These are phyloP conservation scores for Volucella zonaria DNA, from an alignment of 2,888 invertebrate genomes.

Conservation along the genomic window DNA sequence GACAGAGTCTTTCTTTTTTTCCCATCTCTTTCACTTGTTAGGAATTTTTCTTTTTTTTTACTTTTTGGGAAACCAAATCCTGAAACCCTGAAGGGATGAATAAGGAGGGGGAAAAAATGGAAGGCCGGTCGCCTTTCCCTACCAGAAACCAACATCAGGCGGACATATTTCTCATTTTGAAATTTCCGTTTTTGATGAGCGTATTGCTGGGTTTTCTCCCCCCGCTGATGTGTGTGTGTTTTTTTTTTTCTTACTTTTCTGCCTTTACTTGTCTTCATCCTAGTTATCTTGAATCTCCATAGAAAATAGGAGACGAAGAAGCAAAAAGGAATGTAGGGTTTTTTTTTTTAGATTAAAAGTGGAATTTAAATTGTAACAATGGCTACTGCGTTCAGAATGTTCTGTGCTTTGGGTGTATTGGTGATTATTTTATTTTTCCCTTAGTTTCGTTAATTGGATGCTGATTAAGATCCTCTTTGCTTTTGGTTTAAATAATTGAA, in stretches of 20 bases:
- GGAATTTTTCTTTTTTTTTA: slow-evolving; percentile 4
- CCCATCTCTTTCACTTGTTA: slow-evolving; percentile 38
- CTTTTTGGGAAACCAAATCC: slow-evolving; percentile 60
- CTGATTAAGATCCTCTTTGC: slow-evolving; percentile 29
- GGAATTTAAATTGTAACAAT: slow-evolving; percentile 42
- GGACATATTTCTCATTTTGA: slow-evolving; percentile 73
- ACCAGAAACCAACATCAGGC: slow-evolving; percentile 63
- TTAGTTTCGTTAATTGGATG: slow-evolving; percentile 37
- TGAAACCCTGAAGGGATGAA: slow-evolving; percentile 39
- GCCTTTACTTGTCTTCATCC: slow-evolving; percentile 29
- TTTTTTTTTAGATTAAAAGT: slow-evolving; percentile 41
- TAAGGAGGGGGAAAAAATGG: slow-evolving; percentile 34
- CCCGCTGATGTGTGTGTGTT: slow-evolving; percentile 9
- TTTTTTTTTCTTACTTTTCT: slow-evolving; percentile 13
- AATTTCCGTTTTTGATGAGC: slow-evolving; percentile 71
- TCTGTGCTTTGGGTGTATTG: background rate
- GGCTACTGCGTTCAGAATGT: slow-evolving; percentile 5
- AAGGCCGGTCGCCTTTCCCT: slow-evolving; percentile 51
- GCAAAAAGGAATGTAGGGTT: slow-evolving; percentile 14
- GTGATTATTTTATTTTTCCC: background rate
- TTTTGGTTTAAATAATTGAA: slow-evolving; percentile 30
- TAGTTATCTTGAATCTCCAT: slow-evolving; percentile 51
- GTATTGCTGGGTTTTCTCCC: slow-evolving; percentile 35
- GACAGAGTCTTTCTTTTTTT: slow-evolving; percentile 13
- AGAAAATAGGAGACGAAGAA: slow-evolving; percentile 6